These are phyloP conservation scores for Bombus consobrinus DNA, from an alignment of 1,140 invertebrate genomes.

Conservation along the genomic window DNA sequence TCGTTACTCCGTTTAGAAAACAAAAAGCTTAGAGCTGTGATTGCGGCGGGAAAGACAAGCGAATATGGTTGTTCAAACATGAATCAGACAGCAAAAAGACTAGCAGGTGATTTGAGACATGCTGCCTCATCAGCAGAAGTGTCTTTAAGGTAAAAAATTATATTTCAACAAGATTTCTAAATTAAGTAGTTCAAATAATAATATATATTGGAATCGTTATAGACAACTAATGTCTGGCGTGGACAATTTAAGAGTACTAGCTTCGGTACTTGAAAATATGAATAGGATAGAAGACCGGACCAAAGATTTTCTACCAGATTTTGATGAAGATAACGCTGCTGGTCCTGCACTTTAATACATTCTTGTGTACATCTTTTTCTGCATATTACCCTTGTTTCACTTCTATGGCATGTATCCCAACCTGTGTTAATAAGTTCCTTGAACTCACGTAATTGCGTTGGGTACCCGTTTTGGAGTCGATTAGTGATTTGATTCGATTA, in stretches of 20 bases:
- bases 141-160: slow-evolving; percentile 84
- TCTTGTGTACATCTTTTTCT: slow-evolving; percentile 34
- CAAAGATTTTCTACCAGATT: slow-evolving; percentile 82
- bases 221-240: slow-evolving; percentile 87
- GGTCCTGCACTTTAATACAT: slow-evolving; percentile 80
- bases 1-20: slow-evolving; percentile 80
- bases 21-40: slow-evolving; percentile 74
- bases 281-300: slow-evolving; percentile 84
- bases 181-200: slow-evolving; percentile 16
- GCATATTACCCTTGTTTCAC: slow-evolving; percentile 22
- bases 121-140: slow-evolving; percentile 87
- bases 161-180: neutral
- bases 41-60: slow-evolving; percentile 70
- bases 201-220: slow-evolving; percentile 57
- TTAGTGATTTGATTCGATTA: slow-evolving; percentile 44
- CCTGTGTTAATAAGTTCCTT: slow-evolving; percentile 53
- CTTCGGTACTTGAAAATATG: slow-evolving; percentile 84
- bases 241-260: slow-evolving; percentile 86
- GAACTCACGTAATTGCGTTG: slow-evolving; percentile 2
- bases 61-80: slow-evolving; percentile 62
- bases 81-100: slow-evolving; percentile 74
- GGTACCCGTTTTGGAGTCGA: slow-evolving; percentile 37
- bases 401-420: slow-evolving; percentile 32
- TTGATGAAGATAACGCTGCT: slow-evolving; percentile 82
- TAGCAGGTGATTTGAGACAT: slow-evolving; percentile 84